Conservation (phyloP, 2,113 vertebrate genomes). For the Anolis carolinensis region DNA sequence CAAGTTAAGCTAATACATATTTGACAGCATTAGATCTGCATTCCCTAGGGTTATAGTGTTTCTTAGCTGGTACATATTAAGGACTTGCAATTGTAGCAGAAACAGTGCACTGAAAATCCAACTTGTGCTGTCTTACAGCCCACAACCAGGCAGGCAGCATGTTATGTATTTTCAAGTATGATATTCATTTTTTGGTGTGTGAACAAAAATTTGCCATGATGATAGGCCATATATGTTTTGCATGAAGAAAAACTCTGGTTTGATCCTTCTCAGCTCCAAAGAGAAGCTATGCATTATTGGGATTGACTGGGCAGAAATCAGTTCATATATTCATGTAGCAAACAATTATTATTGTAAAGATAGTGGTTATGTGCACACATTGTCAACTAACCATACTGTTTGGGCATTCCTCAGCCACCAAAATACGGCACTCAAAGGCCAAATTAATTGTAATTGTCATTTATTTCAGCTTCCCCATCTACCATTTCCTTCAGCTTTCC, state of each 20-base stretch:
- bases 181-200: neutral
- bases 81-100: neutral
- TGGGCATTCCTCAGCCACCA: neutral
- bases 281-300: neutral
- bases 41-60: neutral
- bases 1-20: neutral
- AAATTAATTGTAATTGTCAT: neutral
- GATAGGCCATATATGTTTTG: neutral
- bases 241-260: neutral
- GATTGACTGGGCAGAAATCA: neutral
- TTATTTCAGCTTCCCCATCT: neutral
- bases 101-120: neutral
- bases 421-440: neutral
- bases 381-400: neutral
- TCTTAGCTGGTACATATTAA: neutral
- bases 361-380: neutral
- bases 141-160: neutral
- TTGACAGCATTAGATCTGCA: neutral
- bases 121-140: neutral
- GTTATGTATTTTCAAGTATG: neutral
- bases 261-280: neutral
- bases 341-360: neutral
- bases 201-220: neutral
- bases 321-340: neutral
- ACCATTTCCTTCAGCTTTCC: too few species aligned